Evolutionary conservation across 37 sponge, comb jelly and placozoan genomes (phyloP).

Genomic region (Tethya wilhelma): DNA sequence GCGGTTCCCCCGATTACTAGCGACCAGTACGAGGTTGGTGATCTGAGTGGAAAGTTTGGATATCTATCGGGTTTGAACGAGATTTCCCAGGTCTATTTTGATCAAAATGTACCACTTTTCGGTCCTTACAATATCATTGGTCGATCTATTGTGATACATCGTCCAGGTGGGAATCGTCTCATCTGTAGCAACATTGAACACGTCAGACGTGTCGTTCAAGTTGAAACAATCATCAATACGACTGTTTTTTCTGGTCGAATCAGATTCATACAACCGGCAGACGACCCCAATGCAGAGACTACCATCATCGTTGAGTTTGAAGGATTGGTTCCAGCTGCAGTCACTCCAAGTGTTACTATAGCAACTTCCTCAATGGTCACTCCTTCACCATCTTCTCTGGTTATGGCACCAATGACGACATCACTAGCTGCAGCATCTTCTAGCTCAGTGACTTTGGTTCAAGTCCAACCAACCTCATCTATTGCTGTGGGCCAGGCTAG

Average conservation of each 20-base stretch:
- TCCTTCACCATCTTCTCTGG: background rate
- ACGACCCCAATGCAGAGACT: constrained; percentile 69
- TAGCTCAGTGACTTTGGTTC: background rate
- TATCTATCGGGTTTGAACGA: constrained; percentile 5
- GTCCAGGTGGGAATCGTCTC: constrained; percentile 19
- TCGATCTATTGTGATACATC: constrained; percentile 70
- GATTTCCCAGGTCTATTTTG: constrained; percentile 19
- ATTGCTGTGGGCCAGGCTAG: background rate
- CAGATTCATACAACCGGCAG: constrained; percentile 56
- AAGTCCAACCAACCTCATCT: background rate
- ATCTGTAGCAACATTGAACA: constrained; percentile 61
- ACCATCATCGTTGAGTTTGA: constrained; percentile 40
- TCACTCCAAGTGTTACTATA: background rate
- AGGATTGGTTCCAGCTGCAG: background rate
- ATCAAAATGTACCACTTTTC: constrained; percentile 70
- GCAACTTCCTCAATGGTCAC: background rate
- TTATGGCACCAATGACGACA: background rate
- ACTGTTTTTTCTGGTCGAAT: constrained; percentile 27
- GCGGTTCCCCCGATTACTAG: constrained; percentile 27
- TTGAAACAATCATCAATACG: constrained; percentile 17
- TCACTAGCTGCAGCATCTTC: background rate
- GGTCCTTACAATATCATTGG: constrained; percentile 69
- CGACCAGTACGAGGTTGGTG: constrained; percentile 75
- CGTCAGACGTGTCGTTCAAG: background rate
- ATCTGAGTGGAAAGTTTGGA: constrained; percentile 84